A percentile compares a stretch with the other conserved stretches of the same genome.
phyloP scores from a whole-genome alignment of 2,113 vertebrate genomes.

The Bombycilla garrulus region DNA sequence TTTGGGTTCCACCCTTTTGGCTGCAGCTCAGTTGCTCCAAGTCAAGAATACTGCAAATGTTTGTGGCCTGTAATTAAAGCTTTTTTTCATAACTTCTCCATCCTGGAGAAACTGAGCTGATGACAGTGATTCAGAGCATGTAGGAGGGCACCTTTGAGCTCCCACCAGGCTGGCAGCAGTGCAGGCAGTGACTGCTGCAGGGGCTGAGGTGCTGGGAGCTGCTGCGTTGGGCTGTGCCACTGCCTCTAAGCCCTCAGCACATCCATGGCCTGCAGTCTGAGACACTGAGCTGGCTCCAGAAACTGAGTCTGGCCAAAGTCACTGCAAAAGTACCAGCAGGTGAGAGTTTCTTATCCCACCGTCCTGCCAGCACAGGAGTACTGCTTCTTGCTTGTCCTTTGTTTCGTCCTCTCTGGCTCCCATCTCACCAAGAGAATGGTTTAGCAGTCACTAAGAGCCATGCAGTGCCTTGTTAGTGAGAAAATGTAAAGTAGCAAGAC shows the following conservation, averaged over 20 bases:
- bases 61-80: neutral
- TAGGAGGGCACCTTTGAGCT: neutral
- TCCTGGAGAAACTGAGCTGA: neutral
- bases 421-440: neutral
- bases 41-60: neutral
- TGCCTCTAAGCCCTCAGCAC: neutral
- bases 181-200: neutral
- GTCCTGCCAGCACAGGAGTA: neutral
- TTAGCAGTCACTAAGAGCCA: neutral
- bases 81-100: neutral
- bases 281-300: neutral
- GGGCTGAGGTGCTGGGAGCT: neutral
- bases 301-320: neutral
- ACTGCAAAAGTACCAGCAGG: neutral
- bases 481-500: neutral
- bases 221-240: neutral
- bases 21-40: neutral
- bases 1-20: neutral
- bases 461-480: neutral
- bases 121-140: neutral
- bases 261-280: neutral
- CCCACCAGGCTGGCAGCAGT: neutral
- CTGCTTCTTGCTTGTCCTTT: neutral
- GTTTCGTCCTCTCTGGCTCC: neutral
- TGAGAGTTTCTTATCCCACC: neutral